Conservation (phyloP, 2,888 invertebrate genomes). For the Mellilla xanthometata region DNA sequence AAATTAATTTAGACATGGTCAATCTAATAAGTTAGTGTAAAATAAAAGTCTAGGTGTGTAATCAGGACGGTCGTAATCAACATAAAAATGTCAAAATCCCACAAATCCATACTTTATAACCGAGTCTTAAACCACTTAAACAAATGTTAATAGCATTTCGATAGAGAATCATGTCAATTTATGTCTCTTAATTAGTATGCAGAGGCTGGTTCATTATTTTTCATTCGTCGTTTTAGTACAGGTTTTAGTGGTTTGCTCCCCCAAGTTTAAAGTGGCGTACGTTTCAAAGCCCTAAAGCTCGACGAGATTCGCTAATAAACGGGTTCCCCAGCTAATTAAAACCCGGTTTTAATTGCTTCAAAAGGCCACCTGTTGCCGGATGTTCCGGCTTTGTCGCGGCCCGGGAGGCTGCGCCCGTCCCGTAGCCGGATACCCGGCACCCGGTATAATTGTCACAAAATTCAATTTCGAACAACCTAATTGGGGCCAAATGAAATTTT, state of each 20-base stretch:
- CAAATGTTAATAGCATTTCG: conserved; percentile 38
- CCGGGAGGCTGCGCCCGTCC: conserved; percentile 70
- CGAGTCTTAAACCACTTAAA: conserved; percentile 28
- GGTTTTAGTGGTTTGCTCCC: conserved; percentile 42
- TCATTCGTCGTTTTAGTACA: conserved; percentile 22
- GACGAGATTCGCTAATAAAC: conserved; percentile 75
- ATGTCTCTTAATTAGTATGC: conserved; percentile 25
- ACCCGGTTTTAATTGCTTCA: conserved; percentile 78
- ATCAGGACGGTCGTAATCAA: conserved; percentile 29
- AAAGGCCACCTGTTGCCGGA: conserved; percentile 76
- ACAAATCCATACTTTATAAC: conserved; percentile 28
- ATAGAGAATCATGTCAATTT: conserved; percentile 26
- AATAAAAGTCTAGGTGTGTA: conserved; percentile 21
- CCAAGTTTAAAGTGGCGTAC: conserved; percentile 61
- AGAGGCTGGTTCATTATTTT: conserved; percentile 3
- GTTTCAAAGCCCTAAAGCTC: conserved; percentile 70
- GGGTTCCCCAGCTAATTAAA: conserved; percentile 80
- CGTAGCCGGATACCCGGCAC: conserved; percentile 69
- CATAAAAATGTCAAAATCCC: conserved; percentile 35
- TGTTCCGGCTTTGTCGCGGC: conserved; percentile 41
- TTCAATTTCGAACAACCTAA: conserved; percentile 74
- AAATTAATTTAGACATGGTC: not conserved
- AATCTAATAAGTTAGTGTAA: conserved; percentile 3
- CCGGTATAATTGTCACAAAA: conserved; percentile 70
- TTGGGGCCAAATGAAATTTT: conserved; percentile 76